Percentiles rank a stretch among this genome's conserved stretches.
phyloP scores from a whole-genome alignment of 2,113 vertebrate genomes.

The Uria aalge region DNA sequence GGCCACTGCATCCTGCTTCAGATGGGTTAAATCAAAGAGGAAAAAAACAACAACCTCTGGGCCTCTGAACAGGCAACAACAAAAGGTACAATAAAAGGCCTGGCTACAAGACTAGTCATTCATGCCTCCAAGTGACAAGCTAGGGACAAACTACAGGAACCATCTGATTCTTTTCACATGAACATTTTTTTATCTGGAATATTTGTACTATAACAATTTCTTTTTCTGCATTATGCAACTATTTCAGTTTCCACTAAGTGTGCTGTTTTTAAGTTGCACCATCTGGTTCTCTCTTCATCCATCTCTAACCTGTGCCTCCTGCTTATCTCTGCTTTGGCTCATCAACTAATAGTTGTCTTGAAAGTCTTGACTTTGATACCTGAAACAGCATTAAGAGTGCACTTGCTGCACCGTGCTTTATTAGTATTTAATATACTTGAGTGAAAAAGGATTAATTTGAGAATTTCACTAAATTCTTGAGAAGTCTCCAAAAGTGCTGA shows the following conservation, averaged over 20 bases:
- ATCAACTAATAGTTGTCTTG: not conserved
- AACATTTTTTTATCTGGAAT: not conserved
- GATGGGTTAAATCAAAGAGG: not conserved
- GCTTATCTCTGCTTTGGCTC: constrained; percentile 2
- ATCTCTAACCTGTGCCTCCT: not conserved
- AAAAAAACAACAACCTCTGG: not conserved
- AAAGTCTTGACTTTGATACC: not conserved
- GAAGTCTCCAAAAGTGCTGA: not conserved
- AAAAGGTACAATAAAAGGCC: not conserved
- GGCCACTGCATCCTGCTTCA: not conserved
- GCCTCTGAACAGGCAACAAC: not conserved
- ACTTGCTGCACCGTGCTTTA: not conserved
- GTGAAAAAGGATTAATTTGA: not conserved
- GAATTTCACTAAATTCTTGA: not conserved
- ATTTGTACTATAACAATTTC: not conserved
- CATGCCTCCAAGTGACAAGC: not conserved
- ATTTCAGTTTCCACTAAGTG: not conserved
- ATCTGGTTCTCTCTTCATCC: constrained; percentile 10
- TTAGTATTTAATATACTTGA: not conserved
- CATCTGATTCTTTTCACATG: not conserved
- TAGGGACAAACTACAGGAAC: not conserved
- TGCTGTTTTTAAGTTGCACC: not conserved
- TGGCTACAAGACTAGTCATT: not conserved
- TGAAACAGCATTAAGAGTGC: constrained; percentile 7
- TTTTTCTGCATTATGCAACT: constrained; percentile 17